Evolutionary conservation across 1,140 invertebrate genomes (phyloP), one percentile per base, ranked within the genome.

Genomic region (Bursaphelenchus mucronatus): DNA sequence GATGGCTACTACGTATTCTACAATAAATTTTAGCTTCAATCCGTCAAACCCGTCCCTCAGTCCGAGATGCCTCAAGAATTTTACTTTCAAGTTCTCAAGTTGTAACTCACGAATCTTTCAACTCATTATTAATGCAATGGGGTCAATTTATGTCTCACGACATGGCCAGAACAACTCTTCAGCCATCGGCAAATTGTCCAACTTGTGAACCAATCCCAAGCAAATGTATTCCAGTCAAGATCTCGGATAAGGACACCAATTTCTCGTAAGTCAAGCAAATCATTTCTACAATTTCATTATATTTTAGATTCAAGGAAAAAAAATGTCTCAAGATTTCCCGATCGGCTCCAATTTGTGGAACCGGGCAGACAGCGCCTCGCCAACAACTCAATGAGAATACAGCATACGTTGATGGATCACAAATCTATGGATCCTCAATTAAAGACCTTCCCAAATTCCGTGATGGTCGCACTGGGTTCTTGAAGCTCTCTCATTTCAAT

Each of bases 361-460:
- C 76, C 3, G 74, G 74, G 4, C 54, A 64, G 39, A 63, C 62
- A 13, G 55, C 49, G 13, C 78, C 78, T 13, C 75, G 78, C 44
- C 68, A 80, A 56, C 76, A 79, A 45, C 61, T 79, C 11, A 79
- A 79, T 53, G 76, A 79, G 55, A 81, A 79, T 56, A 81, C 76
- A 10, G 76, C 71, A 2, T 78, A 68, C 47, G 64, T 78, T 21
- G 76, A 78, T 58, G 76, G 73, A 7, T 81, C 79, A 7, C 74
- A 76, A 67, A 81, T 80, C 62, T 80, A 80, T 54, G 78, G 78
- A 44, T 74, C 69, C 6, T 81, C 79, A 10, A 51, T 59, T 15
- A 80, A 74, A 52, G 78, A 80, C 61, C 68, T 81, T 40, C 73
- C 74, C 61, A 80, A 80, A 57, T 80, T 80, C 67, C 67, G 78